Base-by-base conservation (phyloP, 2,113 vertebrate species). In the Malurus elegans region DNA sequence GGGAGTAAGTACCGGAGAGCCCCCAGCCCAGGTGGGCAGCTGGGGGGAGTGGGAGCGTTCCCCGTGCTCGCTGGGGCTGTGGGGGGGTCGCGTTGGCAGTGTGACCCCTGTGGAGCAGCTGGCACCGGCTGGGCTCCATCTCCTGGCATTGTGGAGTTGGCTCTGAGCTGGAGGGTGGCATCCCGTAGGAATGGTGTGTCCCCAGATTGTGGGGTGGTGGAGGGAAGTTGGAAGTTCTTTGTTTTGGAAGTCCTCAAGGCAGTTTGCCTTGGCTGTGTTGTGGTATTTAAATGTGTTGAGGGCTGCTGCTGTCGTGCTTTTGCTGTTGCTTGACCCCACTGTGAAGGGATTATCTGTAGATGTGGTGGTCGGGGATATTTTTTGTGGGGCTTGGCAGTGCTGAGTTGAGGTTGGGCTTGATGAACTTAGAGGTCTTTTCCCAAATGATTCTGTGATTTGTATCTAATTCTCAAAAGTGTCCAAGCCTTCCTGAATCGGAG, bases 1-100 rank as follows among this genome's bases (percentile, higher is more conserved):
- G 99, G 99, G 99, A 99, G 99, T 99, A 97, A 99, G 99, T 99
- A 98, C 57, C 1, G 14, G 58, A 47, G 26, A 86, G 66, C 58
- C 78, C 92, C 85, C 29, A 4, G 88, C 81, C 87, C 79, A 86
- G 79, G 88, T 82, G 90, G 95, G 96, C 88, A 80, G 57, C 88
- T 1, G 4, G 42, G 65, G 70, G 89, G 38, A 70, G 34, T 0
- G 58, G 90, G 79, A 74, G 21, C 2, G 0, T 47, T 69, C 26
- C 19, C 12, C 2, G 16, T 56, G 5, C 34, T 61, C 14, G 0
- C 0, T 1, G 23, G 79, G 79, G 54, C 7, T 18, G 23, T 3
- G 23, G 5, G 14, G 31, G 10, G 34, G 24, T 44, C 3, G 0
- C 2, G 12, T 7, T 0, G 2, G 34, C 0, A 1, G 8, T 10